Evolutionary conservation across 2,888 invertebrate genomes (phyloP).

Genomic region (Sycophila texana): DNA sequence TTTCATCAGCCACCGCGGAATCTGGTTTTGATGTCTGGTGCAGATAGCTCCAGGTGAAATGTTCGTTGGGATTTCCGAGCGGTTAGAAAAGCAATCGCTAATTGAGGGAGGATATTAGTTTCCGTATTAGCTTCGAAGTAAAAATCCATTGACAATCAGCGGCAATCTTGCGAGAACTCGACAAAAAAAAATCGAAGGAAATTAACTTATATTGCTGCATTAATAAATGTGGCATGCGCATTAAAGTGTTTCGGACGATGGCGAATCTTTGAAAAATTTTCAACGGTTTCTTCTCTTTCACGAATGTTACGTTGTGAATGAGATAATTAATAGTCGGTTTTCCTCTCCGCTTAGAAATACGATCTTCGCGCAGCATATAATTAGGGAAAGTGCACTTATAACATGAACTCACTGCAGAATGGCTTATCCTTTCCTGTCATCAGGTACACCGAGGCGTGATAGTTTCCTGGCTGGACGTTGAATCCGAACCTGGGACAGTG

Average conservation of each 20-base stretch:
- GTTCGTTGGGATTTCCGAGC: too few relatives aligned
- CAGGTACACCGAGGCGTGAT: constrained; percentile 80
- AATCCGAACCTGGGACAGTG: constrained; percentile 83
- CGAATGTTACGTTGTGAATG: neutral
- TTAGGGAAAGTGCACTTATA: neutral
- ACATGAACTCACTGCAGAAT: constrained; percentile 84
- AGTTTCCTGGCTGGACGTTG: constrained; percentile 77
- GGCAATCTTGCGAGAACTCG: too few relatives aligned
- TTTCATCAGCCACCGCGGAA: neutral
- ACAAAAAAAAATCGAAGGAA: too few relatives aligned
- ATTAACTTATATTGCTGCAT: too few relatives aligned
- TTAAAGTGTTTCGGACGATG: too few relatives aligned
- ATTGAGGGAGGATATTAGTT: neutral
- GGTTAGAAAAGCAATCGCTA: neutral
- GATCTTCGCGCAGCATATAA: neutral
- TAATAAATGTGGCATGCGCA: too few relatives aligned
- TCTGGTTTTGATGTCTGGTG: neutral
- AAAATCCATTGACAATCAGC: too few relatives aligned
- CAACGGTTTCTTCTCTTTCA: too few relatives aligned
- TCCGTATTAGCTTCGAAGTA: too few relatives aligned
- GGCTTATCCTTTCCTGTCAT: constrained; percentile 84
- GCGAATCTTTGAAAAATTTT: too few relatives aligned
- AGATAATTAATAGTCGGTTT: constrained; percentile 13
- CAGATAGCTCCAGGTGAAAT: too few relatives aligned
- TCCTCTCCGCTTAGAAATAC: neutral